phyloP scores from a whole-genome alignment of 2,797 vertebrate species.

The Spinus olivaceus region DNA sequence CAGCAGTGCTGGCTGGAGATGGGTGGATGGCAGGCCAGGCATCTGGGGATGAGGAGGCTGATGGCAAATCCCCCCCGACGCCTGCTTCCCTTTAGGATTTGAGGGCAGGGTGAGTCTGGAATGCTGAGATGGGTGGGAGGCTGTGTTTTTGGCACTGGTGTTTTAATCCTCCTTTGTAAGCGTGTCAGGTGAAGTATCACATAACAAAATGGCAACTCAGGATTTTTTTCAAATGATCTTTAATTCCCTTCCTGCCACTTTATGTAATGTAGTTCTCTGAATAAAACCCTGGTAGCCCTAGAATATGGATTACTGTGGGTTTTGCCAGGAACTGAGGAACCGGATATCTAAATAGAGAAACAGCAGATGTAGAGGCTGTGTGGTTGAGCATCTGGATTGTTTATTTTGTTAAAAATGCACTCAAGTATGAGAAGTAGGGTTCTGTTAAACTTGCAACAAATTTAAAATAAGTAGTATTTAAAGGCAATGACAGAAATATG shows the following conservation, averaged over 20 bases:
- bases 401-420: background rate
- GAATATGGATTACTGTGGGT: background rate
- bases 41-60: background rate
- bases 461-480: background rate
- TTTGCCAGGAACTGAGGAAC: background rate
- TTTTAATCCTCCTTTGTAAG: background rate
- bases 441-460: background rate
- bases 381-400: background rate
- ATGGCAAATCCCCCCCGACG: rapidly evolving
- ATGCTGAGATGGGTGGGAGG: rapidly evolving
- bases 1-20: background rate
- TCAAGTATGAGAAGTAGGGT: background rate
- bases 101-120: background rate
- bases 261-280: background rate
- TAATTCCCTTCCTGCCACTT: background rate
- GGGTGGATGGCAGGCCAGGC: background rate
- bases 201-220: background rate
- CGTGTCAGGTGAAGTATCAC: background rate
- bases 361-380: background rate
- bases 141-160: rapidly evolving
- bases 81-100: background rate
- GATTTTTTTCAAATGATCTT: background rate
- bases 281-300: background rate
- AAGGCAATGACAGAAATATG: background rate
- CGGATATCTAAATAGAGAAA: background rate